Conservation (phyloP, 2,888 invertebrate genomes). For the Achlya flavicornis region DNA sequence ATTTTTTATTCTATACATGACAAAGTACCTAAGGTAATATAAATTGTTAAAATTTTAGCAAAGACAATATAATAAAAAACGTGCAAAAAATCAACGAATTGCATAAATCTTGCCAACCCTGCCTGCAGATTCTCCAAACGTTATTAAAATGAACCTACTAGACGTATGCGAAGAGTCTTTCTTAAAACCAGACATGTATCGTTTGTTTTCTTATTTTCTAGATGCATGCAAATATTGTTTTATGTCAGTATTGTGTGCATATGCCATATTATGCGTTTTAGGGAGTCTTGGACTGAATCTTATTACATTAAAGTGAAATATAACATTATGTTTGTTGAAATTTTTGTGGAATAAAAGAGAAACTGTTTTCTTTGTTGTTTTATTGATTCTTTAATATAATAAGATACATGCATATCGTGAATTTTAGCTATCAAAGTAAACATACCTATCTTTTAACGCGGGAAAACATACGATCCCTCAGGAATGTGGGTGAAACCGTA, state of each 20-base stretch:
- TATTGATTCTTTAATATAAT: neutral
- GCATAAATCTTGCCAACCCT: neutral
- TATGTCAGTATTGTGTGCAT: conserved; percentile 17
- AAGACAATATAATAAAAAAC: no score
- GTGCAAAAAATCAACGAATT: neutral
- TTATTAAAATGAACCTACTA: conserved; percentile 33
- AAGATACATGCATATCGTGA: no score
- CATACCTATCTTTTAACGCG: no score
- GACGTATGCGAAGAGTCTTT: conserved; percentile 15
- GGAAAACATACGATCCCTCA: no score
- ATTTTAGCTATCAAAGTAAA: no score
- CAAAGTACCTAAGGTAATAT: no score
- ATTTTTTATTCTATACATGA: no score
- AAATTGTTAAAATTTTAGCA: no score
- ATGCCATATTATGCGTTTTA: conserved; percentile 15
- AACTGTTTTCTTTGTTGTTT: neutral
- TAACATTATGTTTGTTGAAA: neutral
- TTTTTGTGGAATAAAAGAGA: neutral
- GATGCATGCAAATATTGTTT: conserved; percentile 18
- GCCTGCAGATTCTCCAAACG: neutral
- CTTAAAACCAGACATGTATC: conserved; percentile 25
- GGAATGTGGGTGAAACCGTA: no score
- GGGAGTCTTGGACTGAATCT: conserved; percentile 17
- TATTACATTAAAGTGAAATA: conserved; percentile 20
- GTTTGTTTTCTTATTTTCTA: conserved; percentile 32